Evolutionary conservation across 2,113 vertebrate species (phyloP), one percentile per base, ranked within the genome.

Genomic region (Clarias macrocephalus): DNA sequence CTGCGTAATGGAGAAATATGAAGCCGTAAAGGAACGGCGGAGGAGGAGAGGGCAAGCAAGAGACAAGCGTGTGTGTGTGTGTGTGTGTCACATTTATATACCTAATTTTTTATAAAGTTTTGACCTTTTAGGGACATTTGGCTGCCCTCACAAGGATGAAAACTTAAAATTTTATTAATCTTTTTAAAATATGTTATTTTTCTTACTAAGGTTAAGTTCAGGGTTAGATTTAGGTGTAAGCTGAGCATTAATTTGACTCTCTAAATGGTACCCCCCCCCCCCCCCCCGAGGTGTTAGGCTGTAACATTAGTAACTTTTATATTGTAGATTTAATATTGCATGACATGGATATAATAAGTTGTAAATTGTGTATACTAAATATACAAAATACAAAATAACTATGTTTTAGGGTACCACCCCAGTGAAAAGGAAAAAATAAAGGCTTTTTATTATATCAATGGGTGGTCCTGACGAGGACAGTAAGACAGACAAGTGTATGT

Each of bases 1-100:
- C 92, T 87, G 89, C 83, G 88, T 95, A 93, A 95, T 94, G 92
- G 91, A 93, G 92, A 93, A 94, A 93, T 94, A 94, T 94, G 93
- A 93, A 70, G 72, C 82, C 37, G 75, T 72, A 82, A 84, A 83
- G 79, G 66, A 80, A 85, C 42, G 76, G 89, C 80, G 66, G 84
- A 87, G 73, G 87, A 88, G 85, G 86, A 66, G 86, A 90, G 89
- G 91, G 70, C 79, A 88, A 86, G 85, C 12, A 88, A 82, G 84
- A 86, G 84, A 87, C 80, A 87, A 54, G 48, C 28, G 37, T 77
- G 68, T 62, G 52, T 68, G 86, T 63, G 68, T 76, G n/a, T 23
- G 63, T 15, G 80, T 83, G 80, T 75, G 84, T 79, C 12, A 30
- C 30, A 18, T 37, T 33, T 33, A 33, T 70, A 19, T 33, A 70